Percentiles rank a stretch among this genome's conserved stretches.
Evolutionary conservation across 2,888 invertebrate species (phyloP).

Genomic region (Calliphora vomitoria): DNA sequence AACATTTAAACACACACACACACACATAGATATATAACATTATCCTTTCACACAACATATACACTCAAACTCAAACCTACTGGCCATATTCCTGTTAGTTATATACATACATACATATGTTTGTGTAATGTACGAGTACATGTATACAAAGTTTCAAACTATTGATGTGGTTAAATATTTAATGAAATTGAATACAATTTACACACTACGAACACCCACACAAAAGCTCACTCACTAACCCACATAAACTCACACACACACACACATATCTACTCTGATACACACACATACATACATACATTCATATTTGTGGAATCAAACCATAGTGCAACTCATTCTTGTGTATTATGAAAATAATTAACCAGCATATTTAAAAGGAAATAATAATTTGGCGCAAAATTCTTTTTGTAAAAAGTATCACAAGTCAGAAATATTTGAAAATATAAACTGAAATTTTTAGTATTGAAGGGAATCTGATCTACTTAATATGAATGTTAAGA

Average conservation of each 20-base stretch:
- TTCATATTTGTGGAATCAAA: background rate
- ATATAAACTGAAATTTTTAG: too few relatives aligned
- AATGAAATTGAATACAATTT: constrained; percentile 52
- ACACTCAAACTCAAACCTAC: too few relatives aligned
- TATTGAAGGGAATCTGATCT: too few relatives aligned
- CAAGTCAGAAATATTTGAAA: too few relatives aligned
- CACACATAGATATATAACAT: too few relatives aligned
- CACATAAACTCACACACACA: background rate
- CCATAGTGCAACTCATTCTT: constrained; percentile 34
- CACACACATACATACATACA: background rate
- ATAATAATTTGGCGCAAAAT: too few relatives aligned
- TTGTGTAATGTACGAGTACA: background rate
- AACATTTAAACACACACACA: background rate
- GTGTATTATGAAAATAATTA: constrained; percentile 44
- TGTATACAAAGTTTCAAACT: constrained; percentile 39
- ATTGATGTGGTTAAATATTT: constrained; percentile 60
- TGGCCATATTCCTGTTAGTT: too few relatives aligned
- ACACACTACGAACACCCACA: constrained; percentile 25
- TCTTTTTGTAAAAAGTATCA: too few relatives aligned
- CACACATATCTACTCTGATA: background rate
- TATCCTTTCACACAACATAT: background rate
- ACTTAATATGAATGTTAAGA: too few relatives aligned
- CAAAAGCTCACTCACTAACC: background rate
- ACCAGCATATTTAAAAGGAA: background rate
- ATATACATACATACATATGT: background rate